Evolutionary conservation across 2,888 invertebrate species (phyloP).

Genomic region (Erannis defoliaria): DNA sequence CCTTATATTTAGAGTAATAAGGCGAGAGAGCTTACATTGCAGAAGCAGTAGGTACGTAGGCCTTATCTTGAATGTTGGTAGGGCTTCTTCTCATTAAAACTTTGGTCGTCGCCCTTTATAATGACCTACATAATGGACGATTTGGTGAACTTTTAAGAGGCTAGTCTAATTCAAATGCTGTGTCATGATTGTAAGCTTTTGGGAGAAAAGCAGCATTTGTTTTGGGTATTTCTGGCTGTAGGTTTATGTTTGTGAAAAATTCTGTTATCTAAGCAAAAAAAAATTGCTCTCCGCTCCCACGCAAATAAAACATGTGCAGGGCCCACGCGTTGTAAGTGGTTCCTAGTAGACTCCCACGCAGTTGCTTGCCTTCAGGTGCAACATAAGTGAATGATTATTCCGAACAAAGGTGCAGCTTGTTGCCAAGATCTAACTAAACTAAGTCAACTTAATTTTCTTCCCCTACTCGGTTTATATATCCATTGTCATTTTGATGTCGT

Average conservation of each 20-base stretch:
- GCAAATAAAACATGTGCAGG: no score
- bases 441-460: neutral
- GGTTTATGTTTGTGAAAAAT: neutral
- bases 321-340: no score
- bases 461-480: neutral
- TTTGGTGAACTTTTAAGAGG: conserved; percentile 55
- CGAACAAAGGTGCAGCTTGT: neutral
- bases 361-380: no score
- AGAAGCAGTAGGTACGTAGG: conserved; percentile 19
- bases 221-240: neutral
- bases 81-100: conserved; percentile 74
- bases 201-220: conserved; percentile 9
- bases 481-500: conserved; percentile 8
- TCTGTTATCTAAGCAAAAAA: neutral
- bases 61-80: conserved; percentile 56
- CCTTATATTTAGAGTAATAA: conserved; percentile 32
- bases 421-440: neutral
- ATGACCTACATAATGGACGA: conserved; percentile 66
- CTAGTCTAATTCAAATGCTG: conserved; percentile 60
- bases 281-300: no score
- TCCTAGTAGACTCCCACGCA: no score
- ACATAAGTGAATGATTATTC: no score
- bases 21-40: conserved; percentile 24
- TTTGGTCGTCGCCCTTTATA: conserved; percentile 65
- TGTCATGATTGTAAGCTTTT: conserved; percentile 49